phyloP scores from a whole-genome alignment of 2,888 invertebrate genomes.

The Ferdinandea cuprea region DNA sequence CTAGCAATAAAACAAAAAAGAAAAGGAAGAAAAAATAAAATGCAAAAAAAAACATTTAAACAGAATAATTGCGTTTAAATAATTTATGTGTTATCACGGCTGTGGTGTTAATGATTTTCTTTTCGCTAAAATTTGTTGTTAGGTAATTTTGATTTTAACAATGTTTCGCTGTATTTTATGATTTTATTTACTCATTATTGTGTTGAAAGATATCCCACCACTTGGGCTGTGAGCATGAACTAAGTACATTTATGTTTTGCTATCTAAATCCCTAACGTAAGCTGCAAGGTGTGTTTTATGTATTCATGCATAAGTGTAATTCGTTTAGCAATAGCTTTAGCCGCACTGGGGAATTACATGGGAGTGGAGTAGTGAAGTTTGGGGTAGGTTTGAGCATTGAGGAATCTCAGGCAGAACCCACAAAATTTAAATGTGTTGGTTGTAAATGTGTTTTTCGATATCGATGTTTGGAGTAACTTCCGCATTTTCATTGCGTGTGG shows the following conservation, averaged over 20 bases:
- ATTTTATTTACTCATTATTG: slow-evolving; percentile 1
- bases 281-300: background rate
- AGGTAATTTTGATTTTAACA: slow-evolving; percentile 22
- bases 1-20: background rate
- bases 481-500: too few relatives aligned
- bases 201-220: background rate
- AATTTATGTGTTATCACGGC: slow-evolving; percentile 1
- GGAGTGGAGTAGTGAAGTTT: too few relatives aligned
- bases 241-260: background rate
- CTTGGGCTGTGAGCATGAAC: background rate
- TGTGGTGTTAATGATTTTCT: slow-evolving; percentile 21
- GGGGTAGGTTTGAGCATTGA: too few relatives aligned
- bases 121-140: background rate
- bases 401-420: too few relatives aligned
- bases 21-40: background rate
- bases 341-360: too few relatives aligned
- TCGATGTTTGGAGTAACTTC: too few relatives aligned
- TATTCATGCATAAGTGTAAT: too few relatives aligned
- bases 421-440: too few relatives aligned
- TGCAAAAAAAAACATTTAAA: slow-evolving; percentile 3
- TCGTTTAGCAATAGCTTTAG: too few relatives aligned
- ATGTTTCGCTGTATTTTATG: slow-evolving; percentile 12
- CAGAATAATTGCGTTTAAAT: slow-evolving; percentile 26
- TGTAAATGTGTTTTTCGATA: too few relatives aligned
- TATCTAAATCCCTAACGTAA: background rate